These are phyloP conservation scores for Ascaphus truei DNA, from an alignment of 2,113 vertebrate genomes.

Conservation along the genomic window DNA sequence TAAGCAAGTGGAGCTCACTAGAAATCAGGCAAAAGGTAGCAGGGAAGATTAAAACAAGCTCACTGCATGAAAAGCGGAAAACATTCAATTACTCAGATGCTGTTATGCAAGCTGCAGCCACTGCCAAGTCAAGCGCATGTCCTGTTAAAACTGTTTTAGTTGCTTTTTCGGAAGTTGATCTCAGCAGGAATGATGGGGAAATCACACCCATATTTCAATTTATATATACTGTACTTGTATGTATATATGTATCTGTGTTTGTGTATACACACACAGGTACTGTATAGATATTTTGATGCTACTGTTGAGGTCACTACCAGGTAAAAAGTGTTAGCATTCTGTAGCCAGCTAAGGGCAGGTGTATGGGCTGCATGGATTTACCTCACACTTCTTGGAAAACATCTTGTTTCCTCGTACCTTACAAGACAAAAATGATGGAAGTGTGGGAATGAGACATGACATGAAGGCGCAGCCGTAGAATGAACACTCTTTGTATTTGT, in stretches of 20 bases:
- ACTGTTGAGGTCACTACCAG: constrained; percentile 63
- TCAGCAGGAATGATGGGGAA: constrained; percentile 56
- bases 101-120: constrained; percentile 54
- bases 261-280: not conserved
- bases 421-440: constrained; percentile 55
- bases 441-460: constrained; percentile 47
- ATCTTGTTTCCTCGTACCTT: constrained; percentile 89
- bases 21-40: not conserved
- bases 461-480: no score
- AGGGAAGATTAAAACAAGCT: constrained; percentile 4
- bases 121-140: constrained; percentile 45
- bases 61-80: not conserved
- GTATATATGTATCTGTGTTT: no score
- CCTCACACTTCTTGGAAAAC: constrained; percentile 83
- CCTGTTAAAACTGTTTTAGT: constrained; percentile 43
- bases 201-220: not conserved
- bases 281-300: not conserved
- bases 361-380: constrained; percentile 63
- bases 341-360: constrained; percentile 39
- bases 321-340: constrained; percentile 35
- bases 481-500: no score
- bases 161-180: constrained; percentile 53
- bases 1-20: no score
- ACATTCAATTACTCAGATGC: not conserved
- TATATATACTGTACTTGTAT: not conserved